Conservation (phyloP, 2,113 vertebrate species). For the Amazona guildingii region DNA sequence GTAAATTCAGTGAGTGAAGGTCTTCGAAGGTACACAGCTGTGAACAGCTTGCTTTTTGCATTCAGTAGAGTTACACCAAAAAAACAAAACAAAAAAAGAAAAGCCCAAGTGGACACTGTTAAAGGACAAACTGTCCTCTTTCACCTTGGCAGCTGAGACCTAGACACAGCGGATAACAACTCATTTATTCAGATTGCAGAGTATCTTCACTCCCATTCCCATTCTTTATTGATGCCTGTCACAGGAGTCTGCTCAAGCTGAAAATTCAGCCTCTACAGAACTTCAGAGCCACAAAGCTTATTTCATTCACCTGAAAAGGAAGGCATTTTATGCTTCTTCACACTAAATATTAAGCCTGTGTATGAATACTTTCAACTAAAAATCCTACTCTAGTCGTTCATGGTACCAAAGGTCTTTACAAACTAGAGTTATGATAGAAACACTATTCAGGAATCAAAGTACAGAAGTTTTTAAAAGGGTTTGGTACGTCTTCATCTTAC, state of each 20-base stretch:
- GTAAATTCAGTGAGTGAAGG: neutral
- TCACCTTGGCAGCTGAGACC: neutral
- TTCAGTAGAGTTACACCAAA: neutral
- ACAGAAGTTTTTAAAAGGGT: neutral
- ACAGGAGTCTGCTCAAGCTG: neutral
- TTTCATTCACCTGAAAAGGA: neutral
- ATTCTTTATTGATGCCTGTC: neutral
- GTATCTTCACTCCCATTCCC: neutral
- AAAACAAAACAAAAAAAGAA: neutral
- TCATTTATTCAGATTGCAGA: neutral
- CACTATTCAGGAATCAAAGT: neutral
- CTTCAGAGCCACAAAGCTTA: neutral
- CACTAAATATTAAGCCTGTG: neutral
- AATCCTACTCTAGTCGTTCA: neutral
- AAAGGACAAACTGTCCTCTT: neutral
- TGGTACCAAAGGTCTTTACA: neutral
- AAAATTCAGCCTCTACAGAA: neutral
- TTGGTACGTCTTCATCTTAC: neutral
- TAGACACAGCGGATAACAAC: neutral
- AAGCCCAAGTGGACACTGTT: neutral
- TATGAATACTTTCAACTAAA: neutral
- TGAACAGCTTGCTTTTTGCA: neutral
- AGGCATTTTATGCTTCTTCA: neutral
- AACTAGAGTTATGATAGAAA: neutral
- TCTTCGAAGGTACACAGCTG: neutral